Percentiles rank a stretch among this genome's conserved stretches.
Conservation (phyloP, 1,140 invertebrate species). For the Heliconius hewitsoni region DNA sequence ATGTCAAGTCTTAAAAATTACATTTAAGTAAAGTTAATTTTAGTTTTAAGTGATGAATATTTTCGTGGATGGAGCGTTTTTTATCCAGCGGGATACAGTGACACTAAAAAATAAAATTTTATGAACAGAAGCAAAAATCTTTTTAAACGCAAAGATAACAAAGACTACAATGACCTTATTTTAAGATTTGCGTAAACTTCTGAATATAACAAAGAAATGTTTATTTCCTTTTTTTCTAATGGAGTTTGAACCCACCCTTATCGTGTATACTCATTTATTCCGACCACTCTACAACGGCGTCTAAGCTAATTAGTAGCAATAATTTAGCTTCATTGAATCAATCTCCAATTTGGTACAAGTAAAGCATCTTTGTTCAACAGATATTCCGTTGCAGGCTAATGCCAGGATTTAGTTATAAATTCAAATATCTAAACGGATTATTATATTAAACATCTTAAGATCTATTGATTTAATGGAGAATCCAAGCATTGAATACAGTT, state of each 20-base stretch:
- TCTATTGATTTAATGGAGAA: neutral
- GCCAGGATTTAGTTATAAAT: neutral
- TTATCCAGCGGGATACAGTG: too few species aligned
- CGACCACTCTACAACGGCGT: neutral
- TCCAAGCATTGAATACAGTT: neutral
- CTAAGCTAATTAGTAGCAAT: neutral
- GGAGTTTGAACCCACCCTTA: neutral
- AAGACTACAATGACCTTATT: too few species aligned
- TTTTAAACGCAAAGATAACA: too few species aligned
- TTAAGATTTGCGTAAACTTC: too few species aligned
- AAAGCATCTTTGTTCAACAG: neutral
- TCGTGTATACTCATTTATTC: neutral
- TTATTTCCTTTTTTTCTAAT: too few species aligned
- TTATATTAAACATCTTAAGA: slow-evolving; percentile 9
- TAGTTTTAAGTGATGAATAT: too few species aligned
- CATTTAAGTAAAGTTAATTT: too few species aligned
- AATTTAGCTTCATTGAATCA: slow-evolving; percentile 1
- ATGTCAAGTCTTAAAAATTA: too few species aligned
- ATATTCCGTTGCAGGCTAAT: slow-evolving; percentile 1
- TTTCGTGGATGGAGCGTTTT: too few species aligned
- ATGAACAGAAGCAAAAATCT: too few species aligned
- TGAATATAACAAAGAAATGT: too few species aligned
- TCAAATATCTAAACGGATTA: slow-evolving; percentile 7
- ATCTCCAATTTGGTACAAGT: neutral
- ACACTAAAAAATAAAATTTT: too few species aligned